Conservation (phyloP, 2,113 vertebrate species). For the Saguinus midas region DNA sequence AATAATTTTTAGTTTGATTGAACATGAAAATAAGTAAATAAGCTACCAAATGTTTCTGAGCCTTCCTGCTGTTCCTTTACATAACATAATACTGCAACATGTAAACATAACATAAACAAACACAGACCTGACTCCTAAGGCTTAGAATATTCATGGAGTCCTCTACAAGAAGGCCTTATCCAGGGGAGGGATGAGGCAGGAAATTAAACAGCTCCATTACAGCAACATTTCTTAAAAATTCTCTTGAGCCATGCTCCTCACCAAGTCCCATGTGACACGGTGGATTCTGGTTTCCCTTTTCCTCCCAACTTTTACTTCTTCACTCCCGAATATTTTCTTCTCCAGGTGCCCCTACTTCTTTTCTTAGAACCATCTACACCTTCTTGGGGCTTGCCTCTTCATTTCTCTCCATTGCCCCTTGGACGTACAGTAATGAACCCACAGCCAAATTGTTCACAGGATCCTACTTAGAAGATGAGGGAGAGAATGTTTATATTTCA, state of each 20-base stretch:
- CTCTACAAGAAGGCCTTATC: not conserved
- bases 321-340: not conserved
- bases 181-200: not conserved
- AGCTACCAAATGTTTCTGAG: not conserved
- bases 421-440: not conserved
- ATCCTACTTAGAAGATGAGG: not conserved
- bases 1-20: not conserved
- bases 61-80: not conserved
- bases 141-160: not conserved
- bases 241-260: not conserved
- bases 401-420: not conserved
- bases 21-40: not conserved
- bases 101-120: not conserved
- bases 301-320: not conserved
- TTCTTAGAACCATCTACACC: not conserved
- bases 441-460: not conserved
- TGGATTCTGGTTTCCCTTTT: not conserved
- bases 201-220: not conserved
- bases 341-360: not conserved
- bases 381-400: not conserved
- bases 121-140: not conserved
- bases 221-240: not conserved
- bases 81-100: not conserved
- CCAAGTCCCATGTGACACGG: not conserved
- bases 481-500: not conserved